phyloP scores from a whole-genome alignment of 2,888 invertebrate genomes.

The Scaptomyza reducta region DNA sequence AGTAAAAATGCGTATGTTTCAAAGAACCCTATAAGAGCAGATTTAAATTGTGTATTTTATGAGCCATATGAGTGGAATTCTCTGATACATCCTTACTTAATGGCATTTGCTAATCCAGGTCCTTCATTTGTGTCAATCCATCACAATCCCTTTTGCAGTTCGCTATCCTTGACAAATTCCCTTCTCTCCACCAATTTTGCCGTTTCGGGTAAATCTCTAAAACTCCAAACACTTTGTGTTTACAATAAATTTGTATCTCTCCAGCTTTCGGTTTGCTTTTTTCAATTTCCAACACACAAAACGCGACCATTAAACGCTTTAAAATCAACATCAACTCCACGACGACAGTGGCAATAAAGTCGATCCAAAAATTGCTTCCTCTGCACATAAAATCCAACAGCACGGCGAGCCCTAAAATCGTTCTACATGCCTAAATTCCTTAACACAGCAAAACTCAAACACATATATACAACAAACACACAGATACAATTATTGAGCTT shows the following conservation, averaged over 20 bases:
- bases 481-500: slow-evolving; percentile 62
- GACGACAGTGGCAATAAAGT: slow-evolving; percentile 74
- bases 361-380: slow-evolving; percentile 77
- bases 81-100: slow-evolving; percentile 2
- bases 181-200: slow-evolving; percentile 38
- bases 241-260: slow-evolving; percentile 54
- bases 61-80: background rate
- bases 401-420: slow-evolving; percentile 54
- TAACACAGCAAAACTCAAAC: slow-evolving; percentile 33
- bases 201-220: slow-evolving; percentile 56
- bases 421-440: slow-evolving; percentile 62
- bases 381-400: slow-evolving; percentile 68
- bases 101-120: background rate
- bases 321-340: slow-evolving; percentile 72
- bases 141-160: slow-evolving; percentile 37
- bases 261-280: slow-evolving; percentile 33
- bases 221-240: slow-evolving; percentile 71
- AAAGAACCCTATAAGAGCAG: background rate
- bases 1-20: background rate
- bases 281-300: slow-evolving; percentile 65
- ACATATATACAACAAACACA: slow-evolving; percentile 33
- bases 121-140: slow-evolving; percentile 52
- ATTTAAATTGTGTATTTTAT: slow-evolving; percentile 4
- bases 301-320: slow-evolving; percentile 74
- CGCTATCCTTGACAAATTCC: slow-evolving; percentile 8